phyloP scores from a whole-genome alignment of 2,888 invertebrate genomes.

The Spodoptera exigua region DNA sequence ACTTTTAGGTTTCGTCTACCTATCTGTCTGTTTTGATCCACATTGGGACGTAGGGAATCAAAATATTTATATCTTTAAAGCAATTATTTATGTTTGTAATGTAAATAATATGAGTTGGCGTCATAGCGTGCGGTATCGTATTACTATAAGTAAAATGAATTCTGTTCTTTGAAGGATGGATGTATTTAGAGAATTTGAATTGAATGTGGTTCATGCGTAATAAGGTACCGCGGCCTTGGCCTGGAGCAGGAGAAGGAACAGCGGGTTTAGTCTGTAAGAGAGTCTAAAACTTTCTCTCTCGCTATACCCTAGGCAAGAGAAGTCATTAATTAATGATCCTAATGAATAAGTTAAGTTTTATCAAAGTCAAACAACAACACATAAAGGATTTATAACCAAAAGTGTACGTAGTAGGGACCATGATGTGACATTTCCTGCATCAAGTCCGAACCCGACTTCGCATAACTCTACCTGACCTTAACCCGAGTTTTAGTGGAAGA shows the following conservation, averaged over 20 bases:
- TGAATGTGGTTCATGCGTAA: too few species aligned
- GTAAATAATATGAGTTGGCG: constrained; percentile 64
- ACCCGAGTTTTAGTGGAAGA: constrained; percentile 24
- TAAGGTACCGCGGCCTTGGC: too few species aligned
- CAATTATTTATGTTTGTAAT: constrained; percentile 52
- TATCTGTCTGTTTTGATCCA: constrained; percentile 14
- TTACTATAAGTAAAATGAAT: constrained; percentile 54
- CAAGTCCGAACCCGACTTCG: constrained; percentile 12
- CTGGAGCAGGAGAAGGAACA: too few species aligned
- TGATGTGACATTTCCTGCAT: constrained; percentile 26
- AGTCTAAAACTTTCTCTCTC: too few species aligned
- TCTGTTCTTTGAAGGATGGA: constrained; percentile 49
- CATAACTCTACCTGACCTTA: constrained; percentile 38
- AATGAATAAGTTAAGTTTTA: too few species aligned
- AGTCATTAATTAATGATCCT: too few species aligned
- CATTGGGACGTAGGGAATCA: constrained; percentile 10
- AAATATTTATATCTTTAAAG: constrained; percentile 18
- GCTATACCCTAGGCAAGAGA: too few species aligned
- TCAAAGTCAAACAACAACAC: too few species aligned
- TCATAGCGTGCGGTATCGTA: constrained; percentile 57
- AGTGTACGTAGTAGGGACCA: too few species aligned
- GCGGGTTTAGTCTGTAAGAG: too few species aligned
- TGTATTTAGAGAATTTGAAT: constrained; percentile 28
- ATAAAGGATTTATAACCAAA: too few species aligned
- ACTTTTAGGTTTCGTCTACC: not conserved